Evolutionary conservation across 1,140 invertebrate species (phyloP).

Genomic region (Arion vulgaris): DNA sequence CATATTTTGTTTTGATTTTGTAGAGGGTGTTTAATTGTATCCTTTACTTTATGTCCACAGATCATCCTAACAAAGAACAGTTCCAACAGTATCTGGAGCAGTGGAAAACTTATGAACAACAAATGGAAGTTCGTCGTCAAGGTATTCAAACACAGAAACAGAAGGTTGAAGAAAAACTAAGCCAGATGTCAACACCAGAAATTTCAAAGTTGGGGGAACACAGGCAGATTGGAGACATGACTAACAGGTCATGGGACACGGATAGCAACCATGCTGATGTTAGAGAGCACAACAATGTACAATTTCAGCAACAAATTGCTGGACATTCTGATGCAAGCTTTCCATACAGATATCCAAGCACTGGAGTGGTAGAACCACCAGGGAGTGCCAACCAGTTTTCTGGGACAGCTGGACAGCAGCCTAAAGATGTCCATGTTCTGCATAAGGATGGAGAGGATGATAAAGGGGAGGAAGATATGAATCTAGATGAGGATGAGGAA

Average conservation of each 20-base stretch:
- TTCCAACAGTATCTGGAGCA: constrained; percentile 72
- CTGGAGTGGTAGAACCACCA: background rate
- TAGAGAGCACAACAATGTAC: background rate
- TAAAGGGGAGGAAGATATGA: constrained; percentile 46
- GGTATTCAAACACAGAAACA: constrained; percentile 57
- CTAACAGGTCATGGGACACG: background rate
- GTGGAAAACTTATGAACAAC: constrained; percentile 70
- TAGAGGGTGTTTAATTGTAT: no score
- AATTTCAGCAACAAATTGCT: background rate
- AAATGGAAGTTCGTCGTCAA: constrained; percentile 65
- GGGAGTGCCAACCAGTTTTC: background rate
- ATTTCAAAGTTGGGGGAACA: background rate
- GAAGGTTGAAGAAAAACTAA: constrained; percentile 40
- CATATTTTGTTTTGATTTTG: no score
- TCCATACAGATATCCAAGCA: background rate
- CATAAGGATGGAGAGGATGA: constrained; percentile 20
- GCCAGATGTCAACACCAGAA: constrained; percentile 22
- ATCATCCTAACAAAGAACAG: constrained; percentile 73
- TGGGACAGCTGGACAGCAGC: background rate
- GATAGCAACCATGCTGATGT: background rate
- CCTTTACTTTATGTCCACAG: constrained; percentile 49
- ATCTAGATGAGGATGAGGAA: constrained; percentile 43
- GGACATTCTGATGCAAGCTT: background rate
- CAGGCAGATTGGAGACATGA: background rate
- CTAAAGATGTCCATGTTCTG: background rate